These are phyloP conservation scores for Bucorvus abyssinicus DNA, from an alignment of 2,797 vertebrate genomes.

Conservation along the genomic window DNA sequence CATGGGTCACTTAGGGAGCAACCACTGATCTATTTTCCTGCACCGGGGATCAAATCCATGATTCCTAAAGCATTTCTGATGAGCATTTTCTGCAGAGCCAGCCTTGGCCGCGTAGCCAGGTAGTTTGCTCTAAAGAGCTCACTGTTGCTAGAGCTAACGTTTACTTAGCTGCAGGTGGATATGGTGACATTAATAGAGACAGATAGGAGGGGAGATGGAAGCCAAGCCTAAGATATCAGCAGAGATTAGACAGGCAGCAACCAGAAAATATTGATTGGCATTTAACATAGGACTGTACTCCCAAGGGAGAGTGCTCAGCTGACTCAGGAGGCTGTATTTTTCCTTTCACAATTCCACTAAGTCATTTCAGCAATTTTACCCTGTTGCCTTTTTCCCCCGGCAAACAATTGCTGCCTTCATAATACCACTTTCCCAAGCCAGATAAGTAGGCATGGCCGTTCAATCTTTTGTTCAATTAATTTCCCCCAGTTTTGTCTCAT, in stretches of 20 bases:
- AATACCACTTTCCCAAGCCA: neutral
- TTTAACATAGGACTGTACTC: neutral
- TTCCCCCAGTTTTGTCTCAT: neutral
- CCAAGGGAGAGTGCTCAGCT: neutral
- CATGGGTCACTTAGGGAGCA: neutral
- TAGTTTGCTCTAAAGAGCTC: neutral
- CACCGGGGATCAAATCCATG: neutral
- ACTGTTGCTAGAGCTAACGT: slow-evolving; percentile 6
- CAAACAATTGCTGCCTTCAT: neutral
- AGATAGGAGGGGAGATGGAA: slow-evolving; percentile 23
- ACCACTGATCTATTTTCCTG: neutral
- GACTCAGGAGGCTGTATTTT: slow-evolving; percentile 28
- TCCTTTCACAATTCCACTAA: neutral
- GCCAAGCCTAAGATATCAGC: slow-evolving; percentile 27
- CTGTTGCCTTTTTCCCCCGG: neutral
- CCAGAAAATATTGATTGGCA: slow-evolving; percentile 39
- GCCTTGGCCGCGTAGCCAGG: neutral
- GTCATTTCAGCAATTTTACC: neutral
- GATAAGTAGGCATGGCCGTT: neutral
- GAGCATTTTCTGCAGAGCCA: neutral
- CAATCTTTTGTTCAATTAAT: neutral
- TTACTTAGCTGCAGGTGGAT: slow-evolving; percentile 44
- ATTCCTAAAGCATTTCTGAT: neutral
- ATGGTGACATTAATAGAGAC: slow-evolving; percentile 42
- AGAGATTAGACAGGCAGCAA: slow-evolving; percentile 39